Evolutionary conservation across 2,797 vertebrate genomes (phyloP).

Genomic region (Pelochelys cantorii): DNA sequence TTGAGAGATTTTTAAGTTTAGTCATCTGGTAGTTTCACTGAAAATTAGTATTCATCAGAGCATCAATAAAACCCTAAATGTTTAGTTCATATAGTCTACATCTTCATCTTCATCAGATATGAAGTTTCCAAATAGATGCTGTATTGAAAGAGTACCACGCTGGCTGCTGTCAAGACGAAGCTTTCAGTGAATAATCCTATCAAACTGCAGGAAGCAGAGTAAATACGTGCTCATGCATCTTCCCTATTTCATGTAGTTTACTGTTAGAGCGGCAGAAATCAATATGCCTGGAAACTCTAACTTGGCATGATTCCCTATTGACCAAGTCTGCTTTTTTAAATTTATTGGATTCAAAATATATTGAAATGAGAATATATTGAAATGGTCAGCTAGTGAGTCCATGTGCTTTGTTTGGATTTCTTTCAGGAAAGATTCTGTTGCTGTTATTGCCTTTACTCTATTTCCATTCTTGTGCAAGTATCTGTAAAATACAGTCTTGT

Average conservation of each 20-base stretch:
- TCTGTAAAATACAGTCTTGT: neutral
- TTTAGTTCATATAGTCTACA: neutral
- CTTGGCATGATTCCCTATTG: neutral
- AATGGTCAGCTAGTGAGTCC: rapidly evolving
- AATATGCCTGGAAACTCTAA: neutral
- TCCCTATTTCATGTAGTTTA: neutral
- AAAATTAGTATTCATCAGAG: neutral
- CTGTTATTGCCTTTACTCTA: neutral
- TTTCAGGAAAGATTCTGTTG: neutral
- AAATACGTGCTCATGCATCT: neutral
- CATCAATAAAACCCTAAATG: neutral
- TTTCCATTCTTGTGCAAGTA: neutral
- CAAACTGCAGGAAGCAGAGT: neutral
- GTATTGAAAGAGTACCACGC: rapidly evolving
- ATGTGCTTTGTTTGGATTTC: neutral
- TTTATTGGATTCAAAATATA: neutral
- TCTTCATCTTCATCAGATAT: neutral
- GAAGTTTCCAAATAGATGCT: neutral
- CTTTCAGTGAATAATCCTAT: neutral
- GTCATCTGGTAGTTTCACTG: neutral
- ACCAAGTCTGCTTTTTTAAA: neutral
- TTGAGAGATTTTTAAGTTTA: neutral
- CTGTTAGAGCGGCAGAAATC: neutral
- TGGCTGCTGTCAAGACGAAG: neutral
- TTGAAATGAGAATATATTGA: neutral